Base-by-base conservation (phyloP, 2,797 vertebrate genomes). In the Diplodus puntazzo region DNA sequence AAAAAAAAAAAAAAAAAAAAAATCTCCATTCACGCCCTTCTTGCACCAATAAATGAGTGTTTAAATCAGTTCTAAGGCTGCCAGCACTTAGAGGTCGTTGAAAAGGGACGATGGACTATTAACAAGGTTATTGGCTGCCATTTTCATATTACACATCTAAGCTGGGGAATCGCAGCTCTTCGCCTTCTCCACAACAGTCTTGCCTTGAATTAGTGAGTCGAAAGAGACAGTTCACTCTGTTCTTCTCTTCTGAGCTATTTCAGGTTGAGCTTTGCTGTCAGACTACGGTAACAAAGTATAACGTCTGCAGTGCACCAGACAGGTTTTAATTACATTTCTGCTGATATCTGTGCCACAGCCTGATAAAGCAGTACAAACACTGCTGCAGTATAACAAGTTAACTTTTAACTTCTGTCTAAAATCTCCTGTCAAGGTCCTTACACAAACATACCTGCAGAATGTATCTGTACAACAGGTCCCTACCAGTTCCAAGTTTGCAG, bases 321-420 rank as follows among this genome's bases (percentile, higher is more conserved):
- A 90, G 85, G 50, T 82, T 90, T 92, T 93, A 87, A 93, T 93
- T 92, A 88, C 77, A 87, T 89, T 90, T 84, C 78, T 81, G 69
- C 86, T 86, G 88, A 86, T 93, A 84, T 89, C 84, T 86, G 61
- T 58, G 85, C 85, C 27, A 53, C 69, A 79, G 83, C 63, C 59
- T 79, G 75, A 90, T 86, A 85, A 85, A 80, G 67, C 77, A 67
- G 83, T 71, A 76, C 83, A 91, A 85, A 85, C 57, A 83, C 81
- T 25, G 60, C 50, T 53, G 46, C 69, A 70, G 66, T 62, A 69
- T 82, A 63, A 59, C 57, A 79, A 92, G 80, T 85, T 87, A 64
- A 88, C 79, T 82, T 88, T 81, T 52, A 78, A 82, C 73, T 77
- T 21, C n/a, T 69, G 62, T 76, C 48, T 80, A 66, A 87, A 87